These are phyloP conservation scores for Hemithea aestivaria DNA, from an alignment of 2,888 invertebrate genomes.

Conservation along the genomic window DNA sequence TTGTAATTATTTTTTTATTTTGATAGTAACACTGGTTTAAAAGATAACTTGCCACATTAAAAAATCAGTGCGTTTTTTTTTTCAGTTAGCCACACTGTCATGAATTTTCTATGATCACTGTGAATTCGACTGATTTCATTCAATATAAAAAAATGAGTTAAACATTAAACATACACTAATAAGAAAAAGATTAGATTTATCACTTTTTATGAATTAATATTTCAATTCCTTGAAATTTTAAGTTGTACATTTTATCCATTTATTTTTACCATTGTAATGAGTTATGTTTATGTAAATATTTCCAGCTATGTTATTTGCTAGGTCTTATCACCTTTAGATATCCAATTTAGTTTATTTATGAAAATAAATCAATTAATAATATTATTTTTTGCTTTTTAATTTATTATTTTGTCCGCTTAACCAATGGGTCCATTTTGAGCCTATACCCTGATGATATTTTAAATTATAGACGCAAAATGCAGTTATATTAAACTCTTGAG, in stretches of 20 bases:
- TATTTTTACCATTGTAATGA: slow-evolving; percentile 50
- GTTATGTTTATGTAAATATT: slow-evolving; percentile 69
- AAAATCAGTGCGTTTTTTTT: slow-evolving; percentile 32
- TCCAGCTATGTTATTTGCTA: slow-evolving; percentile 62
- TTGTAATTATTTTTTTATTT: slow-evolving; percentile 56
- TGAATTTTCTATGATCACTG: slow-evolving; percentile 51
- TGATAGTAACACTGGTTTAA: slow-evolving; percentile 32
- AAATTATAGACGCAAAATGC: no score
- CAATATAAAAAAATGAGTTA: slow-evolving; percentile 41
- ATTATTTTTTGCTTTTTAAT: slow-evolving; percentile 53
- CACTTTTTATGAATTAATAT: slow-evolving; percentile 40
- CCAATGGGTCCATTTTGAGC: slow-evolving; percentile 50
- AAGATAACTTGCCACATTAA: slow-evolving; percentile 20
- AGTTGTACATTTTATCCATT: slow-evolving; percentile 71
- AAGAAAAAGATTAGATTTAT: slow-evolving; percentile 39
- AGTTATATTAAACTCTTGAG: no score
- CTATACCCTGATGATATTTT: no score
- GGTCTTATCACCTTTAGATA: slow-evolving; percentile 63
- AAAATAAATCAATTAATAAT: slow-evolving; percentile 68
- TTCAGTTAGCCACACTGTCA: slow-evolving; percentile 44
- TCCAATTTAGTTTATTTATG: slow-evolving; percentile 74
- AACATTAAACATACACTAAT: slow-evolving; percentile 34
- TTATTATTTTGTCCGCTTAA: slow-evolving; percentile 37
- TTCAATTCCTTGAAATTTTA: slow-evolving; percentile 53
- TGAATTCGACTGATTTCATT: slow-evolving; percentile 56